Base-by-base conservation (phyloP, 2,113 vertebrate genomes). In the Bettongia penicillata region DNA sequence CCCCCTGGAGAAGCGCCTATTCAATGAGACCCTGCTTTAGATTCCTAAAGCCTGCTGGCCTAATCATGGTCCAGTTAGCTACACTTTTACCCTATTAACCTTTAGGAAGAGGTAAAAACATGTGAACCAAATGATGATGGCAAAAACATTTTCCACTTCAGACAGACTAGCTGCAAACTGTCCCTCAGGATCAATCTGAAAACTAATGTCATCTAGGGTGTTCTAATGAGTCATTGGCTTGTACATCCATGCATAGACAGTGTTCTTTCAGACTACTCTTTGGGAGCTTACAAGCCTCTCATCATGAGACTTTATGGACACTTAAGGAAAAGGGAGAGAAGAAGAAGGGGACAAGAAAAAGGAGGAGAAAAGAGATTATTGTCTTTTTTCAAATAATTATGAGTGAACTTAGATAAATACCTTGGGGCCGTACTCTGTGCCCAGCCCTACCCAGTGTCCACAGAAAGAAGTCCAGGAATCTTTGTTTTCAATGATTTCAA, bases 151-250 rank as follows among this genome's bases (percentile, higher is more conserved):
- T 24, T 96, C 53, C 92, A 16, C 8, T 91, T 90, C 68, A 91
- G 84, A 51, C 84, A 94, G 89, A 95, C n/a, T 37, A 55, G n/a
- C 3, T 51, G n/a, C 12, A 90, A 94, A 91, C 84, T 25, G 1
- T 47, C 6, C 8, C 12, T 49, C 28, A 89, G 92, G 47, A 12
- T 90, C 49, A 95, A 92, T 43, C 51, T 92, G 14, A 90, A 92
- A 96, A 95, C 37, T 93, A 10, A 95, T 92, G 19, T 90, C 7
- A 89, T 93, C 51, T 95, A 37, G 53, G 94, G 84, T 94, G 10
- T 4, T 91, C 25, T 51, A 84, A 49, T 61, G 43, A 94, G 11
- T 51, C 93, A 84, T 43, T 37, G 90, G 43, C 4, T 53, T 77
- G 95, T 47, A 28, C 68, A 93, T 93, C 28, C 96, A 55, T 53